These are phyloP conservation scores for Cheilosia vulpina DNA, from an alignment of 2,888 invertebrate genomes.

Conservation along the genomic window DNA sequence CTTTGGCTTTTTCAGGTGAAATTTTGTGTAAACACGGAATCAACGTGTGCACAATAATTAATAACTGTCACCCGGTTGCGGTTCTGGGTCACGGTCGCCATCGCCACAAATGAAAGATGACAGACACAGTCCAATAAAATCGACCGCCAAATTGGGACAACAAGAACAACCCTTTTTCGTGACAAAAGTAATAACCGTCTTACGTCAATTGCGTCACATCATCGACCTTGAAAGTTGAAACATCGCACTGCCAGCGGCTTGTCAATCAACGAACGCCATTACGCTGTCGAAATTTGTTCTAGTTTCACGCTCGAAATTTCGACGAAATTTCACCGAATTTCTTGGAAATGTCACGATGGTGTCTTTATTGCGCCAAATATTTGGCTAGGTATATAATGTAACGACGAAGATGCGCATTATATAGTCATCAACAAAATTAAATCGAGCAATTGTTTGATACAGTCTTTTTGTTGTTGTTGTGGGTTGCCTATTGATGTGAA, in stretches of 20 bases:
- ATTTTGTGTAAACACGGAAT: constrained; percentile 57
- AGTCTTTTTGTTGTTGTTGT: constrained; percentile 9
- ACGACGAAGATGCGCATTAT: constrained; percentile 48
- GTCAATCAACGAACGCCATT: constrained; percentile 63
- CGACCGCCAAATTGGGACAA: background rate
- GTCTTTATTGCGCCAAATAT: constrained; percentile 29
- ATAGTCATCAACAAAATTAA: constrained; percentile 66
- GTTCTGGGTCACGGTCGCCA: constrained; percentile 44
- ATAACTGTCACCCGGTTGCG: constrained; percentile 45
- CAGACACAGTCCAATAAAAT: background rate
- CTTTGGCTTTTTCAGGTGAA: constrained; percentile 60
- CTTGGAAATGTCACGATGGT: constrained; percentile 47
- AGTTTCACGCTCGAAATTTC: constrained; percentile 43
- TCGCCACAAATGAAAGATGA: constrained; percentile 27
- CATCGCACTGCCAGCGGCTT: constrained; percentile 17
- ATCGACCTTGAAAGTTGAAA: constrained; percentile 67
- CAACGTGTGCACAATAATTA: constrained; percentile 40
- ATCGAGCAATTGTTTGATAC: constrained; percentile 30
- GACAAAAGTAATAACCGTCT: constrained; percentile 54
- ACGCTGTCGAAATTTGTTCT: constrained; percentile 30
- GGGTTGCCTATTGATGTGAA: constrained; percentile 3
- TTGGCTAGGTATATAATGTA: background rate
- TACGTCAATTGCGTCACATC: constrained; percentile 22
- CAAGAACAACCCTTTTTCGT: constrained; percentile 38
- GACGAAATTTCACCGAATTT: constrained; percentile 62